phyloP scores from a whole-genome alignment of 1,140 invertebrate genomes.

The Zaprionus davidi region DNA sequence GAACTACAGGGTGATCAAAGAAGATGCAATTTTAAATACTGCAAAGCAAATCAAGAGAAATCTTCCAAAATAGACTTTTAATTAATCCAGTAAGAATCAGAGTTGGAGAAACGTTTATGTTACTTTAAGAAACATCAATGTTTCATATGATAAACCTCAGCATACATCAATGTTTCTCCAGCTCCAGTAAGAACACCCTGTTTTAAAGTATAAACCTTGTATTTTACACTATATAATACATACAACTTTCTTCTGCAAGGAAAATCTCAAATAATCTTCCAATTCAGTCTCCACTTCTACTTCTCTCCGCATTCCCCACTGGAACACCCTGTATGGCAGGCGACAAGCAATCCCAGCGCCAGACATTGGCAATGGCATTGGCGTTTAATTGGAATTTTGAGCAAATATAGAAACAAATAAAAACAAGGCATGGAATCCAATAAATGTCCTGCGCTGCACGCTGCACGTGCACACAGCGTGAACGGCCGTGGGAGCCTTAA shows the following conservation, averaged over 20 bases:
- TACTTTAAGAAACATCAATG: too few species aligned
- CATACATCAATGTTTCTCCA: too few species aligned
- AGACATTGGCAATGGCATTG: slow-evolving; percentile 52
- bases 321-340: slow-evolving; percentile 15
- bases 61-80: too few species aligned
- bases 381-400: slow-evolving; percentile 80
- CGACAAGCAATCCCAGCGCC: slow-evolving; percentile 7
- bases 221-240: background rate
- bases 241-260: background rate
- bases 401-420: slow-evolving; percentile 81
- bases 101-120: too few species aligned
- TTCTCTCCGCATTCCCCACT: background rate
- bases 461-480: slow-evolving; percentile 71
- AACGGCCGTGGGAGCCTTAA: background rate
- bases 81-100: too few species aligned
- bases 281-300: background rate
- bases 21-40: too few species aligned
- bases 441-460: slow-evolving; percentile 72
- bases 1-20: background rate
- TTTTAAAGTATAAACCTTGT: background rate
- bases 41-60: too few species aligned
- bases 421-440: slow-evolving; percentile 76
- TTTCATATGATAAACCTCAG: too few species aligned
- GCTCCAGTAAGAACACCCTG: background rate
- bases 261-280: background rate